These are phyloP conservation scores for Pollenia labialis DNA, from an alignment of 2,888 invertebrate genomes.

Conservation along the genomic window DNA sequence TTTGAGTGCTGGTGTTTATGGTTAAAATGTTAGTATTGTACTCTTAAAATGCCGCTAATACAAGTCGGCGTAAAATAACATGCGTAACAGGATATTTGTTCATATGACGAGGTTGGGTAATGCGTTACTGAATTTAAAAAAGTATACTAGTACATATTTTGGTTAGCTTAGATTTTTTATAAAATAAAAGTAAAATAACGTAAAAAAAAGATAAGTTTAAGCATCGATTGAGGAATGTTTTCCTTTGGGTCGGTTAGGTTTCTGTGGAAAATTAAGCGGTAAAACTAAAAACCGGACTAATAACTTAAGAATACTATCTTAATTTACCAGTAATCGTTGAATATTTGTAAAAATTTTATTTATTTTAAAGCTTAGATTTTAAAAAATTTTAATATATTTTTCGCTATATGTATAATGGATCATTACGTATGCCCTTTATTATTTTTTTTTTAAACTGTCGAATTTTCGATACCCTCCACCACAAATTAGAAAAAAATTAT, in stretches of 20 bases:
- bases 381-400: too few relatives aligned
- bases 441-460: too few relatives aligned
- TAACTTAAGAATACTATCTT: too few relatives aligned
- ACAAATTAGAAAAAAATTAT: too few relatives aligned
- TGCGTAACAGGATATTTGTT: conserved; percentile 72
- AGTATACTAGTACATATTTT: conserved; percentile 7
- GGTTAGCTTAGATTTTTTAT: conserved; percentile 24
- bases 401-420: too few relatives aligned
- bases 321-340: too few relatives aligned
- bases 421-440: too few relatives aligned
- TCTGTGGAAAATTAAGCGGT: too few relatives aligned
- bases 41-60: conserved; percentile 50
- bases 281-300: too few relatives aligned
- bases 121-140: background rate
- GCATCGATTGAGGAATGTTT: background rate
- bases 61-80: conserved; percentile 65
- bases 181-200: background rate
- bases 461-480: too few relatives aligned
- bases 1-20: conserved; percentile 33
- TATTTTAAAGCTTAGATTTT: too few relatives aligned
- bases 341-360: too few relatives aligned
- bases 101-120: conserved; percentile 24
- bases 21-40: conserved; percentile 6
- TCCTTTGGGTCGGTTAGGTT: background rate
- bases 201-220: background rate